Conservation (phyloP, 1,140 invertebrate species). For the Saxidomus purpurata region DNA sequence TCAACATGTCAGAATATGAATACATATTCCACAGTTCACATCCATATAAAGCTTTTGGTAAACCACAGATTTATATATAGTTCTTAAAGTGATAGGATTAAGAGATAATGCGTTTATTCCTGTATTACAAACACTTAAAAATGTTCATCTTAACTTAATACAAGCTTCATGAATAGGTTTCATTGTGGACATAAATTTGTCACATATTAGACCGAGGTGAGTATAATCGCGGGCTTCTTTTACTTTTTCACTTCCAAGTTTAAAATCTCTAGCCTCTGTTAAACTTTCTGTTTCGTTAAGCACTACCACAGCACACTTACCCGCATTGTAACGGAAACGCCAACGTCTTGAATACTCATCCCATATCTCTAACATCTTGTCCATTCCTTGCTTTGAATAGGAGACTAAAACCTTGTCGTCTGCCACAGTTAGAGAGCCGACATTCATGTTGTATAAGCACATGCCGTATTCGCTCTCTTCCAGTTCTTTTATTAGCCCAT, state of each 20-base stretch:
- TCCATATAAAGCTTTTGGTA: no score
- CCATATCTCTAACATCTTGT: conserved; percentile 30
- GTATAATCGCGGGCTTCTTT: no score
- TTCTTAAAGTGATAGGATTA: no score
- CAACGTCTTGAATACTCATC: conserved; percentile 22
- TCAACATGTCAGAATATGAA: background rate
- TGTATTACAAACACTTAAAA: no score
- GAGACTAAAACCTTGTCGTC: conserved; percentile 47
- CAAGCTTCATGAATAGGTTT: no score
- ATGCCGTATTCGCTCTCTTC: background rate
- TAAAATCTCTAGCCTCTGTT: no score
- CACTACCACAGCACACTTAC: conserved; percentile 12
- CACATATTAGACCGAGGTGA: no score
- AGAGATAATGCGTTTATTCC: background rate
- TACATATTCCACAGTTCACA: background rate
- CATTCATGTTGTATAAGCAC: conserved; percentile 5
- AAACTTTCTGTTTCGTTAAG: no score
- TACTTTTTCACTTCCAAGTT: background rate
- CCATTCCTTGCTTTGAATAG: background rate
- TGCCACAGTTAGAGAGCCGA: conserved; percentile 12
- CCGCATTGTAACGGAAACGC: conserved; percentile 19
- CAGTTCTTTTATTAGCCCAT: conserved; percentile 7
- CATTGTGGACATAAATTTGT: background rate
- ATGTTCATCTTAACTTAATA: no score
- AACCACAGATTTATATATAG: no score